Evolutionary conservation across 1,140 invertebrate species (phyloP).

Genomic region (Liolophura sinensis): DNA sequence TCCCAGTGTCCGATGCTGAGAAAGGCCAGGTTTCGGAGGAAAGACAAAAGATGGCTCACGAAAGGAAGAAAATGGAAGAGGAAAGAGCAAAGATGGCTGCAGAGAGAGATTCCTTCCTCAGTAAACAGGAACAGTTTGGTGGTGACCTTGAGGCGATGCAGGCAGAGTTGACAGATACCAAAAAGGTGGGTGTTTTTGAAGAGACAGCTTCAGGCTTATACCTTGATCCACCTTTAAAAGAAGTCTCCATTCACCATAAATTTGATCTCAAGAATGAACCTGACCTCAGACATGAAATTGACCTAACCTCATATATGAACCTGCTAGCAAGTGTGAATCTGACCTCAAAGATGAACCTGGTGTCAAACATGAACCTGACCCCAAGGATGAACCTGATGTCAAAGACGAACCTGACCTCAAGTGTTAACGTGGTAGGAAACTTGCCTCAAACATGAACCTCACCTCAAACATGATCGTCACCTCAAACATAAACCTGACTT

Average conservation of each 20-base stretch:
- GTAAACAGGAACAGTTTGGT: slow-evolving; percentile 17
- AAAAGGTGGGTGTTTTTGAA: slow-evolving; percentile 15
- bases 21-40: slow-evolving; percentile 22
- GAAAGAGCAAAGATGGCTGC: slow-evolving; percentile 24
- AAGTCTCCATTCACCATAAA: background rate
- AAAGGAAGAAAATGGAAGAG: slow-evolving; percentile 27
- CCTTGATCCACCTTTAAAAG: background rate
- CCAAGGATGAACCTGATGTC: no score
- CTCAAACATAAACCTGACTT: no score
- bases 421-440: no score
- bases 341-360: no score
- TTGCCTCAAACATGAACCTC: no score
- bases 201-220: background rate
- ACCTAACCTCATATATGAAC: background rate
- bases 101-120: slow-evolving; percentile 16
- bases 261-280: no score
- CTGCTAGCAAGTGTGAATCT: background rate
- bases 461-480: no score
- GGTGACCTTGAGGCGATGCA: slow-evolving; percentile 28
- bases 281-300: no score
- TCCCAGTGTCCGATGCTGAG: slow-evolving; percentile 1
- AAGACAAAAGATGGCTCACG: slow-evolving; percentile 25
- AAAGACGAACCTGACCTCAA: no score
- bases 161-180: slow-evolving; percentile 16
- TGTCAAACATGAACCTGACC: no score